Evolutionary conservation across 53 echinoderm and acorn worm species (phyloP), one percentile per base, ranked within the genome.

Genomic region (Actinopyga echinites): DNA sequence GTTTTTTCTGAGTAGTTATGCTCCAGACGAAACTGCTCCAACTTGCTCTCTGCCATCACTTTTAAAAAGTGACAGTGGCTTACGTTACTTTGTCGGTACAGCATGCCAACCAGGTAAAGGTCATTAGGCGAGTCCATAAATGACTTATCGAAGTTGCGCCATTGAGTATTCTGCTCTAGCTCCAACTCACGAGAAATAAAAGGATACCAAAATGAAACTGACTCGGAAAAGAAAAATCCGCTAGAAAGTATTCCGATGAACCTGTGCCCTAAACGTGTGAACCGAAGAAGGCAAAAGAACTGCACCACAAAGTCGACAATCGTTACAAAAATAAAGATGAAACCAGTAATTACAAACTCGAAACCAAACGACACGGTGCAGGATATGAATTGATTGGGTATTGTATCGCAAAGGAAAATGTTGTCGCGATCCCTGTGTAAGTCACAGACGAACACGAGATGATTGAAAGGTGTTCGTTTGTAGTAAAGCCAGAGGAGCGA

Each of bases 131-230:
- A 77, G 31, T 54, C 9, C 77, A 77, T 77, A 1, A 77, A 77
- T 2, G 77, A 77, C 17, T 53, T 24, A 21, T 77, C 53, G 5
- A 62, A 62, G 21, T 77, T 0, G 17, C 3, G n/a, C 77, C 54
- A 77, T 29, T 77, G 77, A 0, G 29, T 20, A 54, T 30, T 55
- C 32, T 77, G 19, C 26, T 55, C 54, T 29, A 55, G 30, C 13
- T 77, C 77, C 7, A 54, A 54, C 44, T 77, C 77, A n/a, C 54
- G 28, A 30, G 77, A 77, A 32, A 75, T 26, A 32, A 77, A 55
- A 5, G 77, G 54, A 29, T 77, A 54, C 54, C 53, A 56, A 31
- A 53, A 77, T 3, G 30, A 55, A 17, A 71, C 8, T 37, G 2
- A 19, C 2, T 26, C 42, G 2, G 1, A 17, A 71, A 9, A 43